phyloP scores from a whole-genome alignment of 2,888 invertebrate species.

The Patella pellucida region DNA sequence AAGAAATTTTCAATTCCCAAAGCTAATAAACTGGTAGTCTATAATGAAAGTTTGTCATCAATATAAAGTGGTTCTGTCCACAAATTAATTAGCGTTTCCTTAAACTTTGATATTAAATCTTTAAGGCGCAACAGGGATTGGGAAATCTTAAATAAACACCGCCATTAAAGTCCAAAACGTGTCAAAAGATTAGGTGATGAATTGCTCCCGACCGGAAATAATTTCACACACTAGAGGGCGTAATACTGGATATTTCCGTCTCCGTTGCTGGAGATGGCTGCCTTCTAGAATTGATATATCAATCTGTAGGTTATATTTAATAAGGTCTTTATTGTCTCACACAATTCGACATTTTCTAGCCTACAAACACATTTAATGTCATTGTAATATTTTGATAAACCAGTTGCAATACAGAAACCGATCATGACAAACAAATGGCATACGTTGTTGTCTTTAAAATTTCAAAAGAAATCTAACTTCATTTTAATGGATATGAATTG shows the following conservation, averaged over 20 bases:
- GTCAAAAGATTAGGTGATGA: constrained; percentile 42
- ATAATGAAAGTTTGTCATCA: constrained; percentile 1
- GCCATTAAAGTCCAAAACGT: constrained; percentile 32
- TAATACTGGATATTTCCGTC: constrained; percentile 38
- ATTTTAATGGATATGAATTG: too few species aligned
- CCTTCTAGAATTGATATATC: constrained; percentile 7
- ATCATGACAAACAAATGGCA: too few species aligned
- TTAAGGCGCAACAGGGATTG: constrained; percentile 13
- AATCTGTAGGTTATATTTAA: constrained; percentile 19
- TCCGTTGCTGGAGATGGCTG: constrained; percentile 32
- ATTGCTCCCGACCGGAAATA: constrained; percentile 39
- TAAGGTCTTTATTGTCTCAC: neutral
- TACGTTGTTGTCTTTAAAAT: too few species aligned
- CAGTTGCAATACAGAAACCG: too few species aligned
- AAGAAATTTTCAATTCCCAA: neutral
- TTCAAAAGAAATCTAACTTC: too few species aligned
- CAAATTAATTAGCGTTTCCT: constrained; percentile 5
- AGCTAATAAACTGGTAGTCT: constrained; percentile 2
- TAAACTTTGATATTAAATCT: constrained; percentile 12
- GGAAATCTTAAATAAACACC: constrained; percentile 23
- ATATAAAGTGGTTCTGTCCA: constrained; percentile 10
- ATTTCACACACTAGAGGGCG: constrained; percentile 41
- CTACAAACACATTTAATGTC: too few species aligned
- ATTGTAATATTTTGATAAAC: too few species aligned
- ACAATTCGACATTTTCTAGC: too few species aligned